phyloP scores from a whole-genome alignment of 2,113 vertebrate genomes.

The Burhinus oedicnemus region DNA sequence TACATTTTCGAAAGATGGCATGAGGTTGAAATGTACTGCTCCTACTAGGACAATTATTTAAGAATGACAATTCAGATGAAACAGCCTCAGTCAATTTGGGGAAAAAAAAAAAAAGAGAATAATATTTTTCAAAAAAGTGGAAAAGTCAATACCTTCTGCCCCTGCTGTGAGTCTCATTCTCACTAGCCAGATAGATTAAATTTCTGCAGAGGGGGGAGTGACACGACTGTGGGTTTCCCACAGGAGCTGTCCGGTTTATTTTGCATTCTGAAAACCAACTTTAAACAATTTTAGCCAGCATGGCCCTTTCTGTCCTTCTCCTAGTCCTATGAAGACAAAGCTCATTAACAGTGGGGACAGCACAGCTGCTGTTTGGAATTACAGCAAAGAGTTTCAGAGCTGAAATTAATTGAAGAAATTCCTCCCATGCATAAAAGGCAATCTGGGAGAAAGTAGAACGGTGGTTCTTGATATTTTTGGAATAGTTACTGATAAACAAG shows the following conservation, averaged over 20 bases:
- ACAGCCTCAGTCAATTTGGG: not conserved
- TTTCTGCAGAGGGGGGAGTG: not conserved
- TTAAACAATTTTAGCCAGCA: not conserved
- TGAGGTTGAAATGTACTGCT: not conserved
- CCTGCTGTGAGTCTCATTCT: slow-evolving; percentile 18
- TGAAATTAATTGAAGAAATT: slow-evolving; percentile 52
- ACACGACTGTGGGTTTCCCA: not conserved
- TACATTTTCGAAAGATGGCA: slow-evolving; percentile 12
- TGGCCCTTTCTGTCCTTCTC: not conserved
- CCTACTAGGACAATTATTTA: slow-evolving; percentile 9
- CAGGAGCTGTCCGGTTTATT: slow-evolving; percentile 19
- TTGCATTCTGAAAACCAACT: slow-evolving; percentile 17
- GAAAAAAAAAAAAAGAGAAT: not conserved
- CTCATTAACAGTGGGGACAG: slow-evolving; percentile 16
- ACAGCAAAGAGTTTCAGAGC: not conserved
- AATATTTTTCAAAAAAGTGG: not conserved
- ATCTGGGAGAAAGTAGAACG: not conserved
- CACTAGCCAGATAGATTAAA: slow-evolving; percentile 4
- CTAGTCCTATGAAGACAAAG: not conserved
- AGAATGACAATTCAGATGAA: slow-evolving; percentile 31
- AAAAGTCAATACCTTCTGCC: not conserved
- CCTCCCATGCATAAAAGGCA: slow-evolving; percentile 3
- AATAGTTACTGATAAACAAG: slow-evolving; percentile 21
- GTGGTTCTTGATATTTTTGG: not conserved
- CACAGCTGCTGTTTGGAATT: slow-evolving; percentile 5